Conservation (phyloP, 2,113 vertebrate species). For the Triplophysa siluroides region DNA sequence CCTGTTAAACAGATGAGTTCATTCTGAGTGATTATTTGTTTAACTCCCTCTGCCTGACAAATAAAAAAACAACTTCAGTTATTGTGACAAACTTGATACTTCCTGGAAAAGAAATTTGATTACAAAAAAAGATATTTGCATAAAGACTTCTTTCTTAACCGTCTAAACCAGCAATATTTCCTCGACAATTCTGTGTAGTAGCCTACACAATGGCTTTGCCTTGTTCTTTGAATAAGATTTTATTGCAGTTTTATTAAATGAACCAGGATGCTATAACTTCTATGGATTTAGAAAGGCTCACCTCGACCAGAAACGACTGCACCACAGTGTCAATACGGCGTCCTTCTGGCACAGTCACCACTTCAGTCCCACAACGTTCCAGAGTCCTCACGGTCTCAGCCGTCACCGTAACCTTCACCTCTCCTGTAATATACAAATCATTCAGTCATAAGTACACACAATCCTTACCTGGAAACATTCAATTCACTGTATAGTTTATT, state of each 20-base stretch:
- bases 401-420: constrained; percentile 72
- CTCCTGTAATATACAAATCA: constrained; percentile 73
- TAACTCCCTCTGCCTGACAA: constrained; percentile 72
- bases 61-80: not conserved
- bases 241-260: too few relatives aligned
- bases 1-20: constrained; percentile 70
- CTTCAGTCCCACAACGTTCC: constrained; percentile 65
- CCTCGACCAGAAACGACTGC: constrained; percentile 77
- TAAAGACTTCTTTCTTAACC: not conserved
- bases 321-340: constrained; percentile 74
- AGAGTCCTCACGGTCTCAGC: constrained; percentile 68
- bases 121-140: too few relatives aligned
- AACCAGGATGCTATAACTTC: too few relatives aligned
- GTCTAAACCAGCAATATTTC: not conserved
- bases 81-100: too few relatives aligned
- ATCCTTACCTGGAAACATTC: too few relatives aligned
- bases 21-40: constrained; percentile 66
- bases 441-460: too few relatives aligned
- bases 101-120: too few relatives aligned
- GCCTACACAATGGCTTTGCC: too few relatives aligned
- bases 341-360: constrained; percentile 63
- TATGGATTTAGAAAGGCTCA: constrained; percentile 41
- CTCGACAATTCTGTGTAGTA: too few relatives aligned
- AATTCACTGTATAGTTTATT: too few relatives aligned
- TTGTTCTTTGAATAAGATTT: too few relatives aligned